Conservation (phyloP, 2,113 vertebrate genomes). For the Myocastor coypus region DNA sequence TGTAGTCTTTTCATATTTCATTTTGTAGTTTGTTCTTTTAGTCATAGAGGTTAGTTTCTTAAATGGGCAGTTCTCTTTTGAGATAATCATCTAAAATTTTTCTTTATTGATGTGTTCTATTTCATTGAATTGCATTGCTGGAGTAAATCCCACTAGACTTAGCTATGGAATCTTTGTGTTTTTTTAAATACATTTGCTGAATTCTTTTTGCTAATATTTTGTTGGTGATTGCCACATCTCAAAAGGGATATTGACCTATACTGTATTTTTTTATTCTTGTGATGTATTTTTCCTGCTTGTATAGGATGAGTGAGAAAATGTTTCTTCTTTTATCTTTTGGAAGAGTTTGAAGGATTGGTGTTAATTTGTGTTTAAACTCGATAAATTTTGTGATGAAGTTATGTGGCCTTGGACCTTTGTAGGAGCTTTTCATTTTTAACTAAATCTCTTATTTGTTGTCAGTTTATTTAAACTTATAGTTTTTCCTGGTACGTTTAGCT, state of each 20-base stretch:
- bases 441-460: neutral
- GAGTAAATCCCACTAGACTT: neutral
- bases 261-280: neutral
- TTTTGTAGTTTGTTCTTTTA: slow-evolving; percentile 29
- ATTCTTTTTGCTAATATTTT: neutral
- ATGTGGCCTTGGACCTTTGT: neutral
- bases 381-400: slow-evolving; percentile 13
- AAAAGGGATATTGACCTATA: neutral
- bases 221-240: neutral
- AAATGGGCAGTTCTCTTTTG: neutral
- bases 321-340: neutral
- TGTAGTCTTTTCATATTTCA: neutral
- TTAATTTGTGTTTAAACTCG: slow-evolving; percentile 20
- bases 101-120: neutral
- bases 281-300: neutral
- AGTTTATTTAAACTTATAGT: neutral
- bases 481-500: neutral
- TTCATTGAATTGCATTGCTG: neutral
- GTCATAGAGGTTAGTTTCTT: slow-evolving; percentile 32
- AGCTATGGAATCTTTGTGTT: neutral
- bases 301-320: neutral
- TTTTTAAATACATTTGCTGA: neutral
- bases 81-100: neutral
- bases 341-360: neutral
- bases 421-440: neutral